Evolutionary conservation across 2,113 vertebrate genomes (phyloP), one percentile per base, ranked within the genome.

Genomic region (Setophaga coronata): DNA sequence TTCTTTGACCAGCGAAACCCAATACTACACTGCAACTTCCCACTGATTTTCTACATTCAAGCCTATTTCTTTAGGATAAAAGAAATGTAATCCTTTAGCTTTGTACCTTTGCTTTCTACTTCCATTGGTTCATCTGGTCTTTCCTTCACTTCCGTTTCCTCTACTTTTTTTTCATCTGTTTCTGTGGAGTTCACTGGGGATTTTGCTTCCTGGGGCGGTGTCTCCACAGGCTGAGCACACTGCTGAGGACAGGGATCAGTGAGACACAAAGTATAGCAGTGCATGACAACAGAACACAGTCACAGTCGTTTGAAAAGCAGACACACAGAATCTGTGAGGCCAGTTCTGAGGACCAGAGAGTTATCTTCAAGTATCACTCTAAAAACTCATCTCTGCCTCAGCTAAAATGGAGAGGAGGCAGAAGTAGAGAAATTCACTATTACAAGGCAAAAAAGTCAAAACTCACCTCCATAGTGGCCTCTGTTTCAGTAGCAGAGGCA

Each of bases 41-140:
- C 71, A 38, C 8, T 7, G 2, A 20, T 16, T 66, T 53, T 62
- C 78, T 70, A 38, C 23, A 21, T 47, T 70, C n/a, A 45, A 2
- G 5, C 10, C 24, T 6, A 3, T 20, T 90, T 88, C 58, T 74
- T 93, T 19, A 42, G 14, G n/a, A 38, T n/a, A 38, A 38, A 38
- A 38, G 36, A 38, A 38, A 38, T 38, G 36, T 10, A 38, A 38
- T 38, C 36, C 36, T 38, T 38, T 38, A 38, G 42, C 76, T 58
- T 19, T 21, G 47, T 97, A 98, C 98, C 98, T 99, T 99, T 99
- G 84, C 95, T 85, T 60, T 99, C 99, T 10, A 98, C 97, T 93
- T 98, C 98, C 98, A 98, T 98, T n/a, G 98, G 98, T 82, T 99
- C 99, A 42, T 99, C 99, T 65, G 97, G 72, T 87, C 98, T 98